Conservation (phyloP, 2,113 vertebrate species). For the Regulus satrapa region DNA sequence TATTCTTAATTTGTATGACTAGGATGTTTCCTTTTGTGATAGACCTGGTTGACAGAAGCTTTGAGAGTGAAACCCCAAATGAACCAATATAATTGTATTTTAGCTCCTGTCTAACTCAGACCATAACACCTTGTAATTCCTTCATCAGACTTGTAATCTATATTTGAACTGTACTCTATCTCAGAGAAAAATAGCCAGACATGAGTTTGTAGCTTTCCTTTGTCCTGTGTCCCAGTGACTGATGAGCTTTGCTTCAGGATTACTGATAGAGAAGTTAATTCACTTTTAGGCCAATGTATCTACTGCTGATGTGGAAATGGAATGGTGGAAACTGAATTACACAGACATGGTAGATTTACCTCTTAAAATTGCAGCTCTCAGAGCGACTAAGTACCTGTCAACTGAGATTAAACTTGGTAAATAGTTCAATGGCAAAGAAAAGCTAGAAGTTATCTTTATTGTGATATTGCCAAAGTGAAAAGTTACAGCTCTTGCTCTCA, state of each 20-base stretch:
- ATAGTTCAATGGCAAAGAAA: background rate
- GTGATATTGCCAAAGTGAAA: background rate
- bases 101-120: background rate
- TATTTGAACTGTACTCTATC: background rate
- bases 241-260: background rate
- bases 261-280: background rate
- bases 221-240: background rate
- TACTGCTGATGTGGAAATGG: background rate
- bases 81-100: background rate
- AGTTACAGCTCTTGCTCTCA: background rate
- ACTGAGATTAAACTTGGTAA: background rate
- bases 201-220: background rate
- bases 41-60: background rate
- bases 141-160: background rate
- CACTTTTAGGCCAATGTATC: background rate
- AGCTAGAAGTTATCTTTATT: background rate
- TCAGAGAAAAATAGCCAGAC: background rate
- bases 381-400: background rate
- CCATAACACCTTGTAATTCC: background rate
- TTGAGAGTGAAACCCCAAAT: background rate
- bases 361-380: background rate
- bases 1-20: background rate
- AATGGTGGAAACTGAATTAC: background rate
- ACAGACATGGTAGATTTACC: background rate
- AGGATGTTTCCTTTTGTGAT: background rate